Conservation (phyloP, 2,797 vertebrate species). For the Neopelma chrysocephalum region DNA sequence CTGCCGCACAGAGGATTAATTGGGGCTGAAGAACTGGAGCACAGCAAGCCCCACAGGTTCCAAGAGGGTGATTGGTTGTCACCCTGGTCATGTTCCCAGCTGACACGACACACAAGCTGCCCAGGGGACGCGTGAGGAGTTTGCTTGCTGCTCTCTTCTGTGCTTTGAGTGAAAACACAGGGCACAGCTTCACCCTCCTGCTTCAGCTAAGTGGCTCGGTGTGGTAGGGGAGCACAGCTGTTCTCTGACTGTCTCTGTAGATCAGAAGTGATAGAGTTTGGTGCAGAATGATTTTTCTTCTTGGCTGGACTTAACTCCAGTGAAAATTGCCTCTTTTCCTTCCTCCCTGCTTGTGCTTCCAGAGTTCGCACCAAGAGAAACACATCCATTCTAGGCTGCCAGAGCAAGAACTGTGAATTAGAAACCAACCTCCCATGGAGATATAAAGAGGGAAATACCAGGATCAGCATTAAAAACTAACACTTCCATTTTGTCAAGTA, state of each 20-base stretch:
- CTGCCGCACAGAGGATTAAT: conserved; percentile 8
- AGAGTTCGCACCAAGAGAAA: neutral
- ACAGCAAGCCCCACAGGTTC: neutral
- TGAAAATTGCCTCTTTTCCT: neutral
- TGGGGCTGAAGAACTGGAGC: neutral
- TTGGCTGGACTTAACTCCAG: neutral
- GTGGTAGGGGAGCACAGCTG: neutral
- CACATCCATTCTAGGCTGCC: neutral
- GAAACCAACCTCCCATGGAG: neutral
- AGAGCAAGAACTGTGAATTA: neutral
- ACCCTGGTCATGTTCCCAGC: neutral
- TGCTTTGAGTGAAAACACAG: neutral
- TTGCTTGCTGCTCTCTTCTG: neutral
- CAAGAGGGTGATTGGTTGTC: neutral
- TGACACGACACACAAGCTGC: neutral
- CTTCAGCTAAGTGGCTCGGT: neutral
- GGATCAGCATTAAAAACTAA: neutral
- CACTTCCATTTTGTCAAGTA: neutral
- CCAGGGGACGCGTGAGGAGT: neutral
- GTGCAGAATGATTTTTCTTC: neutral
- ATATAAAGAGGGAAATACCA: neutral
- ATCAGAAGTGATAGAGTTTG: neutral
- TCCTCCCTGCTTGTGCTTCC: neutral
- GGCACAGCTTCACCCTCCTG: neutral
- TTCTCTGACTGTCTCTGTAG: neutral